Evolutionary conservation across 2,113 vertebrate genomes (phyloP), one percentile per base, ranked within the genome.

Genomic region (Calidris pygmaea): DNA sequence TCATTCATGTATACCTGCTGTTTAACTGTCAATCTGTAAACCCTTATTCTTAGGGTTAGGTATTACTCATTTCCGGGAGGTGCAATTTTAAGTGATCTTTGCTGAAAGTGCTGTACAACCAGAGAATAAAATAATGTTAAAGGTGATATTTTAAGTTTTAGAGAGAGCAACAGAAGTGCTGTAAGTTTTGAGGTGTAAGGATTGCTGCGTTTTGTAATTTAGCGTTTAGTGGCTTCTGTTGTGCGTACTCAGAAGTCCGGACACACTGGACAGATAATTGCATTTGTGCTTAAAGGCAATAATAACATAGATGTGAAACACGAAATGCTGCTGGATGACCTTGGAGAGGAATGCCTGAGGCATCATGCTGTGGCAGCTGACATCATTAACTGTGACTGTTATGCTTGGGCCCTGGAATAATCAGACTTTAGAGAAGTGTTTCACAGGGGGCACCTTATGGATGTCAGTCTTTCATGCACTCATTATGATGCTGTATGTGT

Each of bases 241-340:
- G 83, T 91, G 83, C 84, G 92, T 81, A 81, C 82, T 96, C 93
- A 90, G 90, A 96, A 95, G 88, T 87, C 91, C 87, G 95, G 71
- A 94, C 97, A 83, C 75, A 47, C 82, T 65, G 95, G 93, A 71
- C 95, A 96, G 78, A 90, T 98, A 98, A 98, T 97, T 98, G 97
- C 96, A 93, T 97, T 97, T 98, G 85, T 96, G 95, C 77, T 97
- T 97, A 74, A 97, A 98, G 97, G 96, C 79, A 95, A 92, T 91
- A 90, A 96, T 95, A 98, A 98, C 82, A 97, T 82, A 96, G 97
- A 98, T 67, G 41, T 75, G 94, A 97, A 96, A 97, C 97, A 92
- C 80, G 95, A 71, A 96, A 95, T 90, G 85, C 95, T 94, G 96
- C 92, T 89, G 97, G 95, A 94, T 98, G 98, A 98, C 98, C 98